Evolutionary conservation across 2,113 vertebrate genomes (phyloP).

Genomic region (Paraplagusia blochii): DNA sequence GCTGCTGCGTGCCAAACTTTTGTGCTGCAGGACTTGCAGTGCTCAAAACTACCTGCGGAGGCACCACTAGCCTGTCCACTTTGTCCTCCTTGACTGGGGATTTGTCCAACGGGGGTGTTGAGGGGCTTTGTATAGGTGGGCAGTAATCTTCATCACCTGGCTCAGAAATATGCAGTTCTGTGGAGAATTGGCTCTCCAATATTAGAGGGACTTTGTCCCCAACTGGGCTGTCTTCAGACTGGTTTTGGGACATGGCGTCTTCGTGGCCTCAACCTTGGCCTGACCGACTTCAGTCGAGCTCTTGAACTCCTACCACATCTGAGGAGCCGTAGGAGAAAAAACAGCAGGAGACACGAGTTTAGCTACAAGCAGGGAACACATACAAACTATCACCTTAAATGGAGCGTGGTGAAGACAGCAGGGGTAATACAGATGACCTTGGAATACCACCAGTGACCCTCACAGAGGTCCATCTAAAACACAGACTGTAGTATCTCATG

Average conservation of each 20-base stretch:
- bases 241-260: constrained; percentile 72
- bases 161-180: constrained; percentile 61
- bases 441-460: constrained; percentile 27
- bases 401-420: background rate
- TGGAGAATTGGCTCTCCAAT: constrained; percentile 73
- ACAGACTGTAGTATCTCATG: constrained; percentile 1
- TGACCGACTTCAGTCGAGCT: constrained; percentile 4
- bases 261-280: constrained; percentile 1
- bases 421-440: constrained; percentile 1
- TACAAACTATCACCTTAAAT: constrained; percentile 7
- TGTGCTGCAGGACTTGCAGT: constrained; percentile 78
- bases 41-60: constrained; percentile 77
- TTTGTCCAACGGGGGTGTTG: constrained; percentile 1
- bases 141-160: constrained; percentile 31
- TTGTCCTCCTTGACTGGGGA: fast-evolving
- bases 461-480: background rate
- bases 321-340: constrained; percentile 1
- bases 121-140: background rate
- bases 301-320: constrained; percentile 40
- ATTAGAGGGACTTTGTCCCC: constrained; percentile 66
- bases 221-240: constrained; percentile 52
- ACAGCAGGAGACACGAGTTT: background rate
- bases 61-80: constrained; percentile 4
- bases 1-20: constrained; percentile 83
- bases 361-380: background rate